A percentile compares a stretch with the other conserved stretches of the same genome.
Conservation (phyloP, 2,113 vertebrate genomes). For the Sorex araneus region DNA sequence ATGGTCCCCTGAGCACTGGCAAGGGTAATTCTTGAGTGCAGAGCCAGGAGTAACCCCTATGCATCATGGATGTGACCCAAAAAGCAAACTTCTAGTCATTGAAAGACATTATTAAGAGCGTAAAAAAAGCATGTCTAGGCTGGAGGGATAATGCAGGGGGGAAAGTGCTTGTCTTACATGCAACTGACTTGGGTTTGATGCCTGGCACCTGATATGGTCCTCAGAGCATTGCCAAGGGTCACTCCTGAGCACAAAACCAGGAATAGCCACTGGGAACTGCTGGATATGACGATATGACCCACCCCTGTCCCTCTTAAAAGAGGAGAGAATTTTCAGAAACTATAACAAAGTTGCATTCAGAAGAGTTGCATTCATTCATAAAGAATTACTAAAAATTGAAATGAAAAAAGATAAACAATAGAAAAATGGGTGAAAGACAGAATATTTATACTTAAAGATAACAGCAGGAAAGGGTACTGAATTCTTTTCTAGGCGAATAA, state of each 20-base stretch:
- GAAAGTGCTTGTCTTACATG: too few relatives aligned
- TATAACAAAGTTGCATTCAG: not conserved
- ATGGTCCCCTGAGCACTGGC: too few relatives aligned
- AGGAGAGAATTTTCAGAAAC: not conserved
- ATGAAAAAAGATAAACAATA: slow-evolving; percentile 10
- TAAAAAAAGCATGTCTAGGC: not conserved
- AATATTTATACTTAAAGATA: not conserved
- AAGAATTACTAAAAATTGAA: not conserved
- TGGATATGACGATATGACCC: too few relatives aligned
- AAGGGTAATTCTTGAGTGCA: too few relatives aligned
- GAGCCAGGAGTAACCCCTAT: too few relatives aligned
- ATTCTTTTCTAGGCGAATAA: not conserved
- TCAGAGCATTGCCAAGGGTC: too few relatives aligned
- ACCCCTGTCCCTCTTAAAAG: not conserved
- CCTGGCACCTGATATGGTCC: too few relatives aligned
- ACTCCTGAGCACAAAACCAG: too few relatives aligned
- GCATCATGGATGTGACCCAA: too few relatives aligned
- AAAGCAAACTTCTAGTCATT: slow-evolving; percentile 1
- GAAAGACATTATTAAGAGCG: not conserved
- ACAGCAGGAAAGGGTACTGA: not conserved
- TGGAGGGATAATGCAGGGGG: too few relatives aligned
- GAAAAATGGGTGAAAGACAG: slow-evolving; percentile 1
- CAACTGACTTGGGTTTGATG: too few relatives aligned
- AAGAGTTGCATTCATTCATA: not conserved
- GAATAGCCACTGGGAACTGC: too few relatives aligned